Percentiles rank a stretch among this genome's conserved stretches.
These are phyloP conservation scores for Celastrina argiolus DNA, from an alignment of 2,888 invertebrate species.

Conservation along the genomic window DNA sequence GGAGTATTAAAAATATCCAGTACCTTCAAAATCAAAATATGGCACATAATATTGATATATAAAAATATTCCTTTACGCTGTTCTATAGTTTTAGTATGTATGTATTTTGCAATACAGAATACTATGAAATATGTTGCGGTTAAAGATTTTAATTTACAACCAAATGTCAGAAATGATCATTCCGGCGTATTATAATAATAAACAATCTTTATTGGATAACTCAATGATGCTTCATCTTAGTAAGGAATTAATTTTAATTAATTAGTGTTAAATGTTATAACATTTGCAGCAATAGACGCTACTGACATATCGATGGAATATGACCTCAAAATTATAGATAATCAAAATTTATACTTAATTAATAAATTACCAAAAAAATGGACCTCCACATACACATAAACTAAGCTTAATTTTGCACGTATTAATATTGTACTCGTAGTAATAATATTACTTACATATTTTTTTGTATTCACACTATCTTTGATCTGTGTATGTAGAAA, in stretches of 20 bases:
- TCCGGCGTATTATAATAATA: not conserved
- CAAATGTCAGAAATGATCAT: not conserved
- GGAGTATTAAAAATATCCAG: too few relatives aligned
- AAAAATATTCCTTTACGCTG: not conserved
- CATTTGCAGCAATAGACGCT: not conserved
- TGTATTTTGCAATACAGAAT: not conserved
- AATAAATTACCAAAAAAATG: not conserved
- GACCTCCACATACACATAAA: too few relatives aligned
- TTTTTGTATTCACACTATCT: too few relatives aligned
- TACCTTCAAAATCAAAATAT: too few relatives aligned
- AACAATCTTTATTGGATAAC: not conserved
- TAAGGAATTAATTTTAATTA: not conserved
- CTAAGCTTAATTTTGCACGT: too few relatives aligned
- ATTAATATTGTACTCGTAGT: too few relatives aligned
- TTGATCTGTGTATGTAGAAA: too few relatives aligned
- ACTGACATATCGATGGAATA: not conserved
- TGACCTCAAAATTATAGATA: conserved; percentile 1
- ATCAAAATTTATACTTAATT: not conserved
- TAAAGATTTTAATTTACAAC: not conserved
- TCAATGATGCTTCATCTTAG: not conserved
- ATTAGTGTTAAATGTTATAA: not conserved
- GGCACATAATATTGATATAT: too few relatives aligned
- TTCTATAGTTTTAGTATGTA: not conserved
- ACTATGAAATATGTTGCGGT: not conserved
- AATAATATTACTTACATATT: too few relatives aligned